These are phyloP conservation scores for Buathra laborator DNA, from an alignment of 2,888 invertebrate species.

Conservation along the genomic window DNA sequence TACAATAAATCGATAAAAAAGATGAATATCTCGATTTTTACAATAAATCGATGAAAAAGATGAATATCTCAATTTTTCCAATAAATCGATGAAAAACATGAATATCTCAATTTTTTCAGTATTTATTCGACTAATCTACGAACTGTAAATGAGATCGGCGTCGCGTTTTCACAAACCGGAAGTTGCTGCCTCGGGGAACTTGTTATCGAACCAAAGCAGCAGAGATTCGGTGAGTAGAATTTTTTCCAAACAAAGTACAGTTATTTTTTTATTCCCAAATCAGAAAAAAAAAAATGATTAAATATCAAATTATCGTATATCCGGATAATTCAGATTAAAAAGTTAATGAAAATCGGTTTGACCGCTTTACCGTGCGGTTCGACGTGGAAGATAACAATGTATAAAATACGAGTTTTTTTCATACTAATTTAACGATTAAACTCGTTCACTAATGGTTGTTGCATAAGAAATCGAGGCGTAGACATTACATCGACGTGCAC, in stretches of 20 bases:
- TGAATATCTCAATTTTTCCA: no score
- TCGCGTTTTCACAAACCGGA: slow-evolving; percentile 75
- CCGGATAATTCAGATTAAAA: no score
- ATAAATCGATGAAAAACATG: no score
- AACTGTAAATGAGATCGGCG: slow-evolving; percentile 81
- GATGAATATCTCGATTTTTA: no score
- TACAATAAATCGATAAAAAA: no score
- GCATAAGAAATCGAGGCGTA: slow-evolving; percentile 1
- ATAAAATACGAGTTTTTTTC: not conserved
- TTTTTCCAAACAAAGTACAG: not conserved
- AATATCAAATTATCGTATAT: no score
- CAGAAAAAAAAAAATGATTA: not conserved
- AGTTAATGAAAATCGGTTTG: no score
- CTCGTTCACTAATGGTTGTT: slow-evolving; percentile 2
- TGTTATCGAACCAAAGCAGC: slow-evolving; percentile 74
- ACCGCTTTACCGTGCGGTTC: not conserved
- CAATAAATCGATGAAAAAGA: no score
- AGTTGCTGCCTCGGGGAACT: slow-evolving; percentile 81
- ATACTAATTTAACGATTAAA: slow-evolving; percentile 4
- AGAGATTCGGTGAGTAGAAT: slow-evolving; percentile 51
- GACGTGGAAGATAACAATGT: not conserved
- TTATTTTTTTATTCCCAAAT: not conserved
- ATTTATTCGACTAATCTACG: slow-evolving; percentile 77
- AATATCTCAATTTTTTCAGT: slow-evolving; percentile 67
- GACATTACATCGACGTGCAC: not conserved